phyloP scores from a whole-genome alignment of 2,797 vertebrate species.

The Pseudocheirus occidentalis region DNA sequence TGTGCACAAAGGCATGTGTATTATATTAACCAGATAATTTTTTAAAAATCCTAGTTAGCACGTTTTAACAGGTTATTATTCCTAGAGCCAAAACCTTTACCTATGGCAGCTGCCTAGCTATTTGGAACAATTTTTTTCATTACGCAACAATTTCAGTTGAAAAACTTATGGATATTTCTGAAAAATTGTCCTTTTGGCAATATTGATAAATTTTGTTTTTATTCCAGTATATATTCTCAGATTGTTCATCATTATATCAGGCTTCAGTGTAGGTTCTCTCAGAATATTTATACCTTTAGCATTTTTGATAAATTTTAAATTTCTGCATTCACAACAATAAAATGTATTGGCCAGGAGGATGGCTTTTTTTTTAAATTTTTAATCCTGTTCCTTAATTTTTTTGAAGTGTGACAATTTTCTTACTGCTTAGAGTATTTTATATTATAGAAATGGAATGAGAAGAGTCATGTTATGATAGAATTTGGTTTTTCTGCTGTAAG shows the following conservation, averaged over 20 bases:
- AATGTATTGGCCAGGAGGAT: neutral
- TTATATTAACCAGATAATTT: neutral
- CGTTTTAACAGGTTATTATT: neutral
- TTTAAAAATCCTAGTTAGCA: neutral
- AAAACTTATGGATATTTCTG: neutral
- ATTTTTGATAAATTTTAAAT: conserved; percentile 16
- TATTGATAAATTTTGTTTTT: neutral
- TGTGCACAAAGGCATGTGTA: neutral
- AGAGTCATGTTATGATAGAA: neutral
- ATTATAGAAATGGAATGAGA: conserved; percentile 3
- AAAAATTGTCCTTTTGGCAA: neutral
- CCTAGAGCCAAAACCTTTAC: neutral
- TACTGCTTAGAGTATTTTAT: neutral
- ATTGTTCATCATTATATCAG: neutral
- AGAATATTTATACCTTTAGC: neutral
- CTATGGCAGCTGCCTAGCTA: neutral
- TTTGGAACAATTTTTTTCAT: neutral
- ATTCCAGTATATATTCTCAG: neutral
- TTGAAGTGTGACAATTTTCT: neutral
- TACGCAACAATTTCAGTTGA: neutral
- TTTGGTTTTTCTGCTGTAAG: neutral
- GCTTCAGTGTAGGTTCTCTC: neutral
- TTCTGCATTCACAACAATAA: conserved; percentile 19
- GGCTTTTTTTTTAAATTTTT: neutral
- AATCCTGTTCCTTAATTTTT: neutral